Evolutionary conservation across 2,113 vertebrate genomes (phyloP).

Genomic region (Caranx ignobilis): DNA sequence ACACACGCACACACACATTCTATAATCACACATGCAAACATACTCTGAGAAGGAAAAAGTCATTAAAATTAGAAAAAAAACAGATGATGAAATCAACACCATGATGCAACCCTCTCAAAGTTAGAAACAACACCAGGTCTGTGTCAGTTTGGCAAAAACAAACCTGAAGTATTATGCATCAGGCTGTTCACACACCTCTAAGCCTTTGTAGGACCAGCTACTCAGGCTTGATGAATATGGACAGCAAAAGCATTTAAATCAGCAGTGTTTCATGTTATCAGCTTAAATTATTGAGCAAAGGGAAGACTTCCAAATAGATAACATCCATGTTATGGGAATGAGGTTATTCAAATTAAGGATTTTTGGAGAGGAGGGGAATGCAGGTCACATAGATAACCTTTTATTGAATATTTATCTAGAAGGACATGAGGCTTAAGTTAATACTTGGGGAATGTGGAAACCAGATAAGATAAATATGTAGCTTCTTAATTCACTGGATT

Average conservation of each 20-base stretch:
- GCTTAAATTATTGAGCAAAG: constrained; percentile 65
- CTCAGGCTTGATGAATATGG: constrained; percentile 20
- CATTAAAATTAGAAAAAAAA: constrained; percentile 23
- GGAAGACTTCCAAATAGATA: constrained; percentile 52
- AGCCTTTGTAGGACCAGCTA: constrained; percentile 67
- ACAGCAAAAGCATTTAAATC: constrained; percentile 52
- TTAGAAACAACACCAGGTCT: constrained; percentile 51
- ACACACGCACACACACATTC: constrained; percentile 68
- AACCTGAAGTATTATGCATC: constrained; percentile 46
- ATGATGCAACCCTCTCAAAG: constrained; percentile 49
- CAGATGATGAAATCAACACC: constrained; percentile 61
- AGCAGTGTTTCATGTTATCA: constrained; percentile 63
- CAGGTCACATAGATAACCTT: constrained; percentile 64
- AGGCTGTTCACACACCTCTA: constrained; percentile 30
- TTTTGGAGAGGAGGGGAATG: constrained; percentile 47
- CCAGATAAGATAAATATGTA: constrained; percentile 73
- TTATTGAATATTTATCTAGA: constrained; percentile 49
- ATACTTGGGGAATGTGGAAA: constrained; percentile 78
- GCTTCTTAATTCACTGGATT: constrained; percentile 64
- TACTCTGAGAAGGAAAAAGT: constrained; percentile 47
- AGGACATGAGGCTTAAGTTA: constrained; percentile 57
- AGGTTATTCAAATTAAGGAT: constrained; percentile 60
- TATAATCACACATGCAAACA: constrained; percentile 72
- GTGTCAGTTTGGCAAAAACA: constrained; percentile 43
- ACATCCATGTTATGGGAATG: constrained; percentile 44